phyloP scores from a whole-genome alignment of 2,113 vertebrate genomes.

The Mus spicilegus region DNA sequence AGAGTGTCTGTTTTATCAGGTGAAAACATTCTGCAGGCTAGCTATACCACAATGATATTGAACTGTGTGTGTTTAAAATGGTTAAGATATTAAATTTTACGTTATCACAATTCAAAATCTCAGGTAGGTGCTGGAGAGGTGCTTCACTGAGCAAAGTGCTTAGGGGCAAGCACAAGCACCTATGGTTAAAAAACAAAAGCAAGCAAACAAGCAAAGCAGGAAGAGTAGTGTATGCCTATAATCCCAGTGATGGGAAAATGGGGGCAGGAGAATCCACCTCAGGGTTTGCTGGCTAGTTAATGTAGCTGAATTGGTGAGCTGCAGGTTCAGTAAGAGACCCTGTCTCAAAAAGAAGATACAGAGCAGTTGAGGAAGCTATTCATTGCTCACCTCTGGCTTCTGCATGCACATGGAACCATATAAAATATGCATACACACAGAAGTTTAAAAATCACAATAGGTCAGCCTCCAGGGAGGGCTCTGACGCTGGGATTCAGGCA shows the following conservation, averaged over 20 bases:
- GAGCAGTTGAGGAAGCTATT: background rate
- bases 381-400: background rate
- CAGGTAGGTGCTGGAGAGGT: background rate
- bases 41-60: fast-evolving
- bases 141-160: background rate
- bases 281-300: background rate
- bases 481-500: too few species aligned
- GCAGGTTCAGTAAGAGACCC: background rate
- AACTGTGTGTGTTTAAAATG: background rate
- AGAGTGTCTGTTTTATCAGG: background rate
- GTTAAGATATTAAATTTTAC: background rate
- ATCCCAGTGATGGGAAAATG: background rate
- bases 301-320: background rate
- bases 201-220: background rate
- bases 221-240: background rate
- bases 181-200: background rate
- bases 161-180: background rate
- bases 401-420: background rate
- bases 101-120: background rate
- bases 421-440: background rate
- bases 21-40: background rate
- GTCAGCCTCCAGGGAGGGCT: background rate
- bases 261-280: background rate
- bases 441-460: background rate
- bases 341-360: background rate